Base-by-base conservation (phyloP, 2,888 invertebrate species). In the Fragum whitleyi region DNA sequence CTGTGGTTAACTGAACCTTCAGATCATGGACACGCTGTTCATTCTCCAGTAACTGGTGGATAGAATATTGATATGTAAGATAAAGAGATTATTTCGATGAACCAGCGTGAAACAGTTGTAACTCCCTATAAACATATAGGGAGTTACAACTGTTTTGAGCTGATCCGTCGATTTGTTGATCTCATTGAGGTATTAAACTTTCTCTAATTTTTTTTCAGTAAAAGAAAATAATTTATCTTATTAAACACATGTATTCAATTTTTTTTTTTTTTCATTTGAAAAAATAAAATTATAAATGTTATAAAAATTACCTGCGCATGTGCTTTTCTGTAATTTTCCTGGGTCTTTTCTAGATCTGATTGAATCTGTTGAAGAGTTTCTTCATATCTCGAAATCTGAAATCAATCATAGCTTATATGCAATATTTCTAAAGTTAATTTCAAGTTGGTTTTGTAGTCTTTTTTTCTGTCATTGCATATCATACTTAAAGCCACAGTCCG, bases 341-440 rank as follows among this genome's bases (percentile, higher is more conserved):
- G 91, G 55, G 87, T 87, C 73, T 90, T 90, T 74, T 93, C 93
- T 19, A 92, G 84, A 39, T 92, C 92, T 21, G 86, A 77, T 77
- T 93, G 93, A 36, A 93, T 85, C 78, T 92, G 91, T n/a, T 89
- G 88, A 53, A 93, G 76, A 2, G 91, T 91, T 76, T 92, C 92
- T 75, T 93, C 93, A 83, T 93, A 93, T 32, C 90, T 85, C 11
- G 87, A 85, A 71, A 92, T 88, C 92, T 92, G 82, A 16, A 86
- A 82, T 26, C n/a, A 59, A 21, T n/a, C n/a, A n/a, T n/a, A n/a
- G n/a, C n/a, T n/a, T n/a, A n/a, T n/a, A n/a, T 21, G 7, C 21
- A 16, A n/a, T 16, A 55, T 7, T 42, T 42, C 11, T 16, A 42
- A 42, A 11, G 16, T 11, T 16, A 42, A 7, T n/a, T n/a, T n/a